Evolutionary conservation across 2,797 vertebrate species (phyloP).

Genomic region (Sebastes oblongus): DNA sequence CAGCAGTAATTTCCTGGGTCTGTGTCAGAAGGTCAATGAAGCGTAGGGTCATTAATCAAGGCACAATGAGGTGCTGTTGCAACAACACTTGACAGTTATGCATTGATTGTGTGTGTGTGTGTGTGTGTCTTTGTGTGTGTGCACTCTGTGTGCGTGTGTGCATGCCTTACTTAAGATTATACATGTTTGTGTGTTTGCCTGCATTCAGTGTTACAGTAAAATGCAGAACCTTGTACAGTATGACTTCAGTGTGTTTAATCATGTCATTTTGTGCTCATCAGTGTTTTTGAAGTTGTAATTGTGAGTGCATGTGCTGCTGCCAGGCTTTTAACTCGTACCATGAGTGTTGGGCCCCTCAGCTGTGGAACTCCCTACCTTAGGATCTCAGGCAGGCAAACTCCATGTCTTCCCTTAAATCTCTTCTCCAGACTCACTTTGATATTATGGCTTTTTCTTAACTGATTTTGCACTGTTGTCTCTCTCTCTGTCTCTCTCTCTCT

Average conservation of each 20-base stretch:
- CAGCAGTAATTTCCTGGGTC: constrained; percentile 32
- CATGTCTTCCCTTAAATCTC: no score
- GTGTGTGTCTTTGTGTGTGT: neutral
- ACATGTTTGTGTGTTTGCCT: neutral
- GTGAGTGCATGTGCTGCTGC: neutral
- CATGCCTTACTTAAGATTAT: neutral
- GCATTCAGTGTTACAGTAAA: neutral
- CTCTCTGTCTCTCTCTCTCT: no score
- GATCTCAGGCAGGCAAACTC: no score
- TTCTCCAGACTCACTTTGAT: no score
- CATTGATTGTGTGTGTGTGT: neutral
- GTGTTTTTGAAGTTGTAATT: neutral
- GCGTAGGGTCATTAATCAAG: constrained; percentile 51
- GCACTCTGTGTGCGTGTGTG: neutral
- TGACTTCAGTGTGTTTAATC: neutral
- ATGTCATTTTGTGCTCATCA: neutral
- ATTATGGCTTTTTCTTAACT: no score
- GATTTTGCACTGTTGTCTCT: no score
- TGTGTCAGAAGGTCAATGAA: constrained; percentile 56
- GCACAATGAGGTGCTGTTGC: constrained; percentile 33
- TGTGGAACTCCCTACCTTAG: no score
- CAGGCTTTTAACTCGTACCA: no score
- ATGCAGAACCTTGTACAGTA: neutral
- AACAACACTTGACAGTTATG: constrained; percentile 27
- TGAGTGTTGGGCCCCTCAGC: no score